Conservation (phyloP, 2,888 invertebrate genomes). For the Epirrhoe alternata region DNA sequence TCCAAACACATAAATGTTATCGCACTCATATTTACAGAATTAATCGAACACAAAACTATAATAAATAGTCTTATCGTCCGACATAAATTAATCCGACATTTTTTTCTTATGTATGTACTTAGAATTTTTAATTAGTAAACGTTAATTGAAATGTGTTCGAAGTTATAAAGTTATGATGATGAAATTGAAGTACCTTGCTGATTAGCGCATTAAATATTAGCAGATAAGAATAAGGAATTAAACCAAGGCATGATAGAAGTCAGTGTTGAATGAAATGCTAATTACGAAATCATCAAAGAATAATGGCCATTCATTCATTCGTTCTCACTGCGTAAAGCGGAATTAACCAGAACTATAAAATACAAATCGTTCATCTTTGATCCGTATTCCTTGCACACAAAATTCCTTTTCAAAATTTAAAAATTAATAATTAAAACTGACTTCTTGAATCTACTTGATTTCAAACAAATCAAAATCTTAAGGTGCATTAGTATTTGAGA, state of each 20-base stretch:
- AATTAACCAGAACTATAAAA: neutral
- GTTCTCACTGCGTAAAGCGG: neutral
- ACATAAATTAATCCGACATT: slow-evolving; percentile 79
- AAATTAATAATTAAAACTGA: too few species aligned
- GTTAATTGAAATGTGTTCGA: slow-evolving; percentile 76
- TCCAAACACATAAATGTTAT: slow-evolving; percentile 35
- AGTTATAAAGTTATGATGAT: slow-evolving; percentile 55
- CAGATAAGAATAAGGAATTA: slow-evolving; percentile 25
- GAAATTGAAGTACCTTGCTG: slow-evolving; percentile 45
- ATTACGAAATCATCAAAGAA: slow-evolving; percentile 11
- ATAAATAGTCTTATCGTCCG: slow-evolving; percentile 77
- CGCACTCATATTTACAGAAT: slow-evolving; percentile 60
- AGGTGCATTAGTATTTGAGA: too few species aligned
- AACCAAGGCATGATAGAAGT: slow-evolving; percentile 17
- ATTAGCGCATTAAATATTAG: slow-evolving; percentile 48
- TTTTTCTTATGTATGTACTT: slow-evolving; percentile 60
- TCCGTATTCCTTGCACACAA: too few species aligned
- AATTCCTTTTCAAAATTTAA: too few species aligned
- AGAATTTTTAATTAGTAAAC: slow-evolving; percentile 77
- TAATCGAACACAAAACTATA: slow-evolving; percentile 73
- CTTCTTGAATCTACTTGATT: neutral
- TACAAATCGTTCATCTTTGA: too few species aligned
- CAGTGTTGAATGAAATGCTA: neutral
- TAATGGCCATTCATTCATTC: neutral
- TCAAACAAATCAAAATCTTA: neutral